phyloP scores from a whole-genome alignment of 2,113 vertebrate genomes.

The Channa maculata region DNA sequence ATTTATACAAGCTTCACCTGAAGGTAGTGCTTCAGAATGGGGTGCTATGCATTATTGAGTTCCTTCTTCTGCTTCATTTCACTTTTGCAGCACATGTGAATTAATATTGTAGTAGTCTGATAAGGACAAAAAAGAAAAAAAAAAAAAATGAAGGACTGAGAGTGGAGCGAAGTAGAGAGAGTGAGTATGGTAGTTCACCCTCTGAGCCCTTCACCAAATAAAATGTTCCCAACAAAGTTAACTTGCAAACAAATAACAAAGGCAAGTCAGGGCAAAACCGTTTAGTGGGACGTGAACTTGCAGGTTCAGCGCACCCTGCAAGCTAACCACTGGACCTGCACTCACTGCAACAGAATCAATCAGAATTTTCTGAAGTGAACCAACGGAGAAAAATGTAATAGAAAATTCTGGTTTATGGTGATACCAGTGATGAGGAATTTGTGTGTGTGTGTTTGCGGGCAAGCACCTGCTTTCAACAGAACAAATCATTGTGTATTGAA shows the following conservation, averaged over 20 bases:
- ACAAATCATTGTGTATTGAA: slow-evolving; percentile 1
- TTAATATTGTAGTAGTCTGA: slow-evolving; percentile 71
- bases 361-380: slow-evolving; percentile 36
- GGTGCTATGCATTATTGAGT: slow-evolving; percentile 69
- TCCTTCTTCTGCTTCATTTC: slow-evolving; percentile 49
- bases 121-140: slow-evolving; percentile 11
- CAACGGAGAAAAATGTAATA: slow-evolving; percentile 39
- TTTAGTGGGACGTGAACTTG: slow-evolving; percentile 15
- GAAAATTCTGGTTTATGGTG: slow-evolving; percentile 25
- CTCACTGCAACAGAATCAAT: slow-evolving; percentile 42
- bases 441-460: neutral
- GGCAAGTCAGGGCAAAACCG: neutral
- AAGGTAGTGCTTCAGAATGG: slow-evolving; percentile 39
- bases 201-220: too few species aligned
- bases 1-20: slow-evolving; percentile 39
- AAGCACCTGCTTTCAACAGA: slow-evolving; percentile 1
- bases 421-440: slow-evolving; percentile 8
- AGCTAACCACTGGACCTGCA: slow-evolving; percentile 32
- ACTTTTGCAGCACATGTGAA: slow-evolving; percentile 46
- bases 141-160: neutral
- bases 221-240: slow-evolving; percentile 21
- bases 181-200: neutral
- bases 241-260: slow-evolving; percentile 35
- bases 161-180: slow-evolving; percentile 7
- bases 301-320: neutral